Percentiles rank a stretch among this genome's conserved stretches.
phyloP scores from a whole-genome alignment of 2,888 invertebrate genomes.

The Plagodis pulveraria region DNA sequence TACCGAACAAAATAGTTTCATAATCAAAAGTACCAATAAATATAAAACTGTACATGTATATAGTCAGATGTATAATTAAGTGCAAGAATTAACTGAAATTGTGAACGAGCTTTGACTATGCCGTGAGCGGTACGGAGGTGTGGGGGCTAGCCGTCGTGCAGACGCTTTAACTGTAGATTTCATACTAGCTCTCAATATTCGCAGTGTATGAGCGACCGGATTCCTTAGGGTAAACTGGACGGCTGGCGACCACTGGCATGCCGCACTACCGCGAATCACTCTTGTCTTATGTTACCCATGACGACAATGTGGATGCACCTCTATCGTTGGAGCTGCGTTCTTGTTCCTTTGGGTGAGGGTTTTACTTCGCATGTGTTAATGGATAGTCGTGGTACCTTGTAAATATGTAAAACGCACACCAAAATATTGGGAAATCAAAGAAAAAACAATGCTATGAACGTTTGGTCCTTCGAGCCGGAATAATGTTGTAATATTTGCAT shows the following conservation, averaged over 20 bases:
- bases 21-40: slow-evolving; percentile 90
- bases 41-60: slow-evolving; percentile 81
- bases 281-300: slow-evolving; percentile 28
- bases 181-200: slow-evolving; percentile 30
- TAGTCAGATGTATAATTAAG: slow-evolving; percentile 48
- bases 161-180: slow-evolving; percentile 35
- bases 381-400: slow-evolving; percentile 1
- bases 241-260: slow-evolving; percentile 10
- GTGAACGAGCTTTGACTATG: slow-evolving; percentile 42
- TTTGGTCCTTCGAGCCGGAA: no score
- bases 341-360: background rate
- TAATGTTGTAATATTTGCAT: slow-evolving; percentile 3
- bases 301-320: slow-evolving; percentile 5
- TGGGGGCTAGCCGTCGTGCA: slow-evolving; percentile 30
- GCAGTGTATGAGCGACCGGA: slow-evolving; percentile 26
- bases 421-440: slow-evolving; percentile 4
- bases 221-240: slow-evolving; percentile 22
- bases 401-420: slow-evolving; percentile 10
- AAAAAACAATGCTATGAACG: no score
- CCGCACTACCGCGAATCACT: slow-evolving; percentile 20
- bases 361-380: slow-evolving; percentile 2
- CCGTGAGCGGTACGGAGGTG: slow-evolving; percentile 35
- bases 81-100: slow-evolving; percentile 40
- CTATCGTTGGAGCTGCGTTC: background rate
- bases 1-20: slow-evolving; percentile 83